Evolutionary conservation across 1,140 invertebrate genomes (phyloP).

Genomic region (Helicoverpa armigera): DNA sequence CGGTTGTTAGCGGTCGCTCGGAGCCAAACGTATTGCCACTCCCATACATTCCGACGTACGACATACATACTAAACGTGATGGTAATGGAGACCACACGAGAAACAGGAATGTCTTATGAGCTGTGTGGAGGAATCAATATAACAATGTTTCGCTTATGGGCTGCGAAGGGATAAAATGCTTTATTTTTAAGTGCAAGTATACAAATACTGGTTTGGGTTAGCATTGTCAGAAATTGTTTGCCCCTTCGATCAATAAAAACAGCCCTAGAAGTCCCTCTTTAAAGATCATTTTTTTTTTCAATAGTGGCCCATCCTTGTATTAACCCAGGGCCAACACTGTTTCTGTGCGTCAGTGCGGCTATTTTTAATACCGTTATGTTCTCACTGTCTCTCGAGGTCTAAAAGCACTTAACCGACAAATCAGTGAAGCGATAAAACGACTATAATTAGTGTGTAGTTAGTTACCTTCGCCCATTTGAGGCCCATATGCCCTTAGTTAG

Average conservation of each 20-base stretch:
- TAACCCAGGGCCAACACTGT: too few species aligned
- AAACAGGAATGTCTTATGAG: conserved; percentile 5
- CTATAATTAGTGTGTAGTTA: conserved; percentile 26
- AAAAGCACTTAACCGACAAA: conserved; percentile 1
- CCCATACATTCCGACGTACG: conserved; percentile 67
- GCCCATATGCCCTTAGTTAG: conserved; percentile 31
- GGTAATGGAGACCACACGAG: not conserved
- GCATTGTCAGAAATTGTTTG: too few species aligned
- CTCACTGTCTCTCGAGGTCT: not conserved
- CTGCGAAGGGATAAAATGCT: not conserved
- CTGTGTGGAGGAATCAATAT: not conserved
- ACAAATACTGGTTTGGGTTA: too few species aligned
- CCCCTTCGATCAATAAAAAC: too few species aligned
- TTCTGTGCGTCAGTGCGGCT: too few species aligned
- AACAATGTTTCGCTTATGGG: not conserved
- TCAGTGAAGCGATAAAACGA: conserved; percentile 4
- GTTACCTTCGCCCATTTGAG: conserved; percentile 1
- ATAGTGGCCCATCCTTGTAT: too few species aligned
- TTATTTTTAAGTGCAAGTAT: too few species aligned
- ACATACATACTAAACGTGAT: conserved; percentile 61
- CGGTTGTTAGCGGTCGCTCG: conserved; percentile 31
- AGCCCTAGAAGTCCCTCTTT: too few species aligned
- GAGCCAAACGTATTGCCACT: conserved; percentile 56
- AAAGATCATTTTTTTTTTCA: too few species aligned
- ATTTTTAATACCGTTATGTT: too few species aligned